phyloP scores from a whole-genome alignment of 1,140 invertebrate genomes.

The Artemia franciscana region DNA sequence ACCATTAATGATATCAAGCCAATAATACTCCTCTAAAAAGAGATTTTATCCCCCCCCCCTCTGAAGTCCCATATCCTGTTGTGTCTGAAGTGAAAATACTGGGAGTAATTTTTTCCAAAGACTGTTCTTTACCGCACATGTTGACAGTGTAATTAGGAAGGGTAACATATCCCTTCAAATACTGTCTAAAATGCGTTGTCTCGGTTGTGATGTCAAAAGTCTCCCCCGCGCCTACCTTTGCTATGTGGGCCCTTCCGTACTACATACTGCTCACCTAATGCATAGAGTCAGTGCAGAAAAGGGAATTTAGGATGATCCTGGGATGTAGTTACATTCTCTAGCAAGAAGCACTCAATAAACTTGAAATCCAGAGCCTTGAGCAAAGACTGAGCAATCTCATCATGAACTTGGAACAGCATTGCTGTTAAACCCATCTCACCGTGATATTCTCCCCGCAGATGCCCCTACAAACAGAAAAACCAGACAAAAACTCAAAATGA shows the following conservation, averaged over 20 bases:
- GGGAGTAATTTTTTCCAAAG: neutral
- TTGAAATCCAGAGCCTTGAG: neutral
- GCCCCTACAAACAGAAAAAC: no score
- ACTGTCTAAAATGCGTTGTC: neutral
- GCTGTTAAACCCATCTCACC: no score
- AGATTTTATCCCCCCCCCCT: no score
- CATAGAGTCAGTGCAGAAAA: neutral
- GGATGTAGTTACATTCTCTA: neutral
- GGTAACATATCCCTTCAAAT: neutral
- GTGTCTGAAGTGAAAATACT: neutral
- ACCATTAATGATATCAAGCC: no score
- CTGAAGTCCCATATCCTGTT: neutral
- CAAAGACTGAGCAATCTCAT: neutral
- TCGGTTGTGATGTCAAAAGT: neutral
- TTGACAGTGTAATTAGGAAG: neutral
- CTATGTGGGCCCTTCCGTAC: neutral
- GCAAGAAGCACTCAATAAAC: neutral
- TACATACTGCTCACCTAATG: no score
- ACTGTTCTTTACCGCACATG: neutral
- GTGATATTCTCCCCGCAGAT: no score
- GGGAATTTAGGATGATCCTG: neutral
- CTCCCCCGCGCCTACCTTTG: neutral
- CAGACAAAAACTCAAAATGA: no score
- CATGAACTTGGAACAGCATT: neutral
- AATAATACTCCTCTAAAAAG: no score